Evolutionary conservation across 2,797 vertebrate species (phyloP).

Genomic region (Mycteria americana): DNA sequence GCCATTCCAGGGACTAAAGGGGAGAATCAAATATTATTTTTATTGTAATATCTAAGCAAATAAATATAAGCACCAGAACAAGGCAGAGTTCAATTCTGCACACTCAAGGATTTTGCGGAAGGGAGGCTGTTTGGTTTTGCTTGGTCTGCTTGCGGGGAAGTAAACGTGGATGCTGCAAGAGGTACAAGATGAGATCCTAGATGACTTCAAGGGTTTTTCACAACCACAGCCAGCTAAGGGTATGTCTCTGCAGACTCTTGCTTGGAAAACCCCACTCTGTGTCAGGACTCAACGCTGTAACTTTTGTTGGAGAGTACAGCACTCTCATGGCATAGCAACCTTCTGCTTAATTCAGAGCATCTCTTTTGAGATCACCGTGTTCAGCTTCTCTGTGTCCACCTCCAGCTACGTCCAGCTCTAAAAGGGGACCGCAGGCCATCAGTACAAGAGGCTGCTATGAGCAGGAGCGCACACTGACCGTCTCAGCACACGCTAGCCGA

Average conservation of each 20-base stretch:
- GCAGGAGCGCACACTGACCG: background rate
- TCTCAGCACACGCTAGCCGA: background rate
- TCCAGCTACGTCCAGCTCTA: background rate
- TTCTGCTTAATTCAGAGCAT: background rate
- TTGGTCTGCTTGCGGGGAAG: background rate
- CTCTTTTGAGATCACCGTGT: background rate
- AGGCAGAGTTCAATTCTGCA: background rate
- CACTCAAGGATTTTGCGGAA: background rate
- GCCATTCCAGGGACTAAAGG: background rate
- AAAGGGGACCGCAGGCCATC: background rate
- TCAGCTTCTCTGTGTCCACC: background rate
- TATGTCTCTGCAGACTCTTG: background rate
- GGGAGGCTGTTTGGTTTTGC: background rate
- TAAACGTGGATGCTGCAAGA: background rate
- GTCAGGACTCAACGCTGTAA: background rate
- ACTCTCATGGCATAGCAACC: background rate
- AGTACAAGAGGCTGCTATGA: background rate
- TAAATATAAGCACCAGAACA: background rate
- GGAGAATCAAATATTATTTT: background rate
- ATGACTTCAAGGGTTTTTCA: background rate
- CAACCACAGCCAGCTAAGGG: background rate
- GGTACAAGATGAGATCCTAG: background rate
- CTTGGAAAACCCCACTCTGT: background rate
- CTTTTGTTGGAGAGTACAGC: background rate
- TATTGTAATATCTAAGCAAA: background rate